A percentile compares a stretch with the other conserved stretches of the same genome.
Conservation (phyloP, 2,888 invertebrate genomes). For the Nasonovia ribisnigri region DNA sequence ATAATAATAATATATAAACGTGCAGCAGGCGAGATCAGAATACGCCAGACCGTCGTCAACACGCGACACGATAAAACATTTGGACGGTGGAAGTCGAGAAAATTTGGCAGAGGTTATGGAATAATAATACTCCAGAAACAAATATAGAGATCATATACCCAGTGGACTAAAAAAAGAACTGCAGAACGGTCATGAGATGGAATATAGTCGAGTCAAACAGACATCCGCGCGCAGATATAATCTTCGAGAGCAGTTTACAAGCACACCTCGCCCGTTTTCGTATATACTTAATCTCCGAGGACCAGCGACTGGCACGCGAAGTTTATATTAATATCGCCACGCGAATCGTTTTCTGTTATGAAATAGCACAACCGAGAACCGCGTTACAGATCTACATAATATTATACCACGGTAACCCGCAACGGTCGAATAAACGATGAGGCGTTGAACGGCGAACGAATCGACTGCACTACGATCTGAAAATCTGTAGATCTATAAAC, state of each 20-base stretch:
- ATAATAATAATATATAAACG: neutral
- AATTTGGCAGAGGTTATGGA: neutral
- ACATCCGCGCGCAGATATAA: neutral
- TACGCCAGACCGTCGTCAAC: neutral
- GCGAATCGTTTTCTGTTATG: neutral
- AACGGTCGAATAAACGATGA: neutral
- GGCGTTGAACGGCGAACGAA: neutral
- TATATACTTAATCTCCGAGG: neutral
- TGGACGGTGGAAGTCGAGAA: neutral
- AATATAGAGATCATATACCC: neutral
- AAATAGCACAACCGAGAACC: neutral
- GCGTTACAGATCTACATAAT: neutral
- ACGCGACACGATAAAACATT: neutral
- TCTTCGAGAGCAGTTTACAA: neutral
- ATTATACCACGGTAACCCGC: neutral
- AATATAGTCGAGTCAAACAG: neutral
- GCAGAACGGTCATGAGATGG: neutral
- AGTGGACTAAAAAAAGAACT: neutral
- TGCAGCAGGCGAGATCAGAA: neutral
- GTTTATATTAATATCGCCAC: neutral
- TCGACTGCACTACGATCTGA: neutral
- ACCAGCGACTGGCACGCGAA: neutral
- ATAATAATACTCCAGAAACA: slow-evolving; percentile 6
- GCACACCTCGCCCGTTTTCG: neutral
- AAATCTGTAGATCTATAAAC: neutral